phyloP scores from a whole-genome alignment of 30 jellyfish, hydroid and myxozoan genomes.

The Cassiopea andromeda region DNA sequence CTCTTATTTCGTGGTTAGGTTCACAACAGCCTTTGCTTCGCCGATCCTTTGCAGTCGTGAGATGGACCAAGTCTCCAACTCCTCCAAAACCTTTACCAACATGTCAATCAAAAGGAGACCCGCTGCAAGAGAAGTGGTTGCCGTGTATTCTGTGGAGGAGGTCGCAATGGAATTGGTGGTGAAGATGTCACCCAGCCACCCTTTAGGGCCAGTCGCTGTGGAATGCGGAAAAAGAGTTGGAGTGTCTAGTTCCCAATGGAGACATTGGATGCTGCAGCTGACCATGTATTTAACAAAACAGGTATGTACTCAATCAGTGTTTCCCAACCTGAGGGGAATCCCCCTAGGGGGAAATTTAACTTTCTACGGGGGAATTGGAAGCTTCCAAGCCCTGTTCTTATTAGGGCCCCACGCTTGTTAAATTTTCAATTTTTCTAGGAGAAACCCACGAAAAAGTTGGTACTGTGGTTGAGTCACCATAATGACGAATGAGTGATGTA shows the following conservation, averaged over 20 bases:
- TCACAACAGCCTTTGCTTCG: constrained; percentile 72
- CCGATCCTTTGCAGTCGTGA: constrained; percentile 90
- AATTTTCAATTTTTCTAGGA: too few species aligned
- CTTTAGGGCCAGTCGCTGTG: constrained; percentile 86
- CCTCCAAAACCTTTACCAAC: constrained; percentile 77
- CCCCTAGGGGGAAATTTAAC: too few species aligned
- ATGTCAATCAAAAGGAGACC: constrained; percentile 91
- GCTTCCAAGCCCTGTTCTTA: too few species aligned
- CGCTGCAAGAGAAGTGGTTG: constrained; percentile 95
- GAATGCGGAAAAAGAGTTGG: constrained; percentile 98
- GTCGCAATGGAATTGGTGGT: constrained; percentile 95
- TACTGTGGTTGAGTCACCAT: too few species aligned
- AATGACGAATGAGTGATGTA: too few species aligned
- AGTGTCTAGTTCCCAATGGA: constrained; percentile 93
- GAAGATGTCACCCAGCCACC: constrained; percentile 87
- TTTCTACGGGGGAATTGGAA: too few species aligned
- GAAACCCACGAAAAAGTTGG: too few species aligned
- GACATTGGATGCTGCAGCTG: constrained; percentile 98
- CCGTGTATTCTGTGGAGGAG: constrained; percentile 91
- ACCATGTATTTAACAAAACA: constrained; percentile 87
- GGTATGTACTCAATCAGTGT: constrained; percentile 32
- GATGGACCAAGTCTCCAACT: constrained; percentile 47
- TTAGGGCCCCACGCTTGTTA: too few species aligned
- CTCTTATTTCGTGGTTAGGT: constrained; percentile 16
- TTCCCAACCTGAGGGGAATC: too few species aligned